phyloP scores from a whole-genome alignment of 2,888 invertebrate genomes.

The Drosophila anomalata region DNA sequence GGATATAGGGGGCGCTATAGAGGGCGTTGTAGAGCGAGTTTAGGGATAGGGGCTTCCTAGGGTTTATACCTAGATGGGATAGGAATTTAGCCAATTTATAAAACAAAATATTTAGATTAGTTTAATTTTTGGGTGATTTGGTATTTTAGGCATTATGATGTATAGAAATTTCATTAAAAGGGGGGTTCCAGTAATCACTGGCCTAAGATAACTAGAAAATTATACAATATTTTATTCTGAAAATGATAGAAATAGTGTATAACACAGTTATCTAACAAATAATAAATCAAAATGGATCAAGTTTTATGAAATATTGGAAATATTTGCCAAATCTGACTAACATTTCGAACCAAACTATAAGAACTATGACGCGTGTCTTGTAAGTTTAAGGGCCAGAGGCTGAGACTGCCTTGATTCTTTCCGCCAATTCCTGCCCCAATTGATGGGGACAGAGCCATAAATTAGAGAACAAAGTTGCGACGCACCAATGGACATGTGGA shows the following conservation, averaged over 20 bases:
- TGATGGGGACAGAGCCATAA: slow-evolving; percentile 72
- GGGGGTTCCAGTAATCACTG: no score
- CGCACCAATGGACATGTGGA: slow-evolving; percentile 71
- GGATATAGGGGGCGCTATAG: slow-evolving; percentile 5
- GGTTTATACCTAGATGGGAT: background rate
- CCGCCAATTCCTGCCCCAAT: slow-evolving; percentile 21
- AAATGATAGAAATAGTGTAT: no score
- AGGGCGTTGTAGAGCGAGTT: background rate
- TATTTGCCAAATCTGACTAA: no score
- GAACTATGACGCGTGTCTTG: no score
- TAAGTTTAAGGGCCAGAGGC: no score
- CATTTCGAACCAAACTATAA: no score
- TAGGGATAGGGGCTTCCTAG: background rate
- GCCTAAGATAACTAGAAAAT: no score
- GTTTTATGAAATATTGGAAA: no score
- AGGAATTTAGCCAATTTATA: slow-evolving; percentile 28
- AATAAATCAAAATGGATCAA: no score
- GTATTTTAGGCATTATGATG: background rate
- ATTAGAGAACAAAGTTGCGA: slow-evolving; percentile 60
- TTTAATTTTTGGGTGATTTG: background rate
- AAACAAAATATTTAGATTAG: slow-evolving; percentile 38
- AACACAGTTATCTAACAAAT: no score
- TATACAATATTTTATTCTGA: no score
- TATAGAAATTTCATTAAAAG: no score
- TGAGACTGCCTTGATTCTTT: background rate